Evolutionary conservation across 2,888 invertebrate species (phyloP).

Genomic region (Crepidodera aurea): DNA sequence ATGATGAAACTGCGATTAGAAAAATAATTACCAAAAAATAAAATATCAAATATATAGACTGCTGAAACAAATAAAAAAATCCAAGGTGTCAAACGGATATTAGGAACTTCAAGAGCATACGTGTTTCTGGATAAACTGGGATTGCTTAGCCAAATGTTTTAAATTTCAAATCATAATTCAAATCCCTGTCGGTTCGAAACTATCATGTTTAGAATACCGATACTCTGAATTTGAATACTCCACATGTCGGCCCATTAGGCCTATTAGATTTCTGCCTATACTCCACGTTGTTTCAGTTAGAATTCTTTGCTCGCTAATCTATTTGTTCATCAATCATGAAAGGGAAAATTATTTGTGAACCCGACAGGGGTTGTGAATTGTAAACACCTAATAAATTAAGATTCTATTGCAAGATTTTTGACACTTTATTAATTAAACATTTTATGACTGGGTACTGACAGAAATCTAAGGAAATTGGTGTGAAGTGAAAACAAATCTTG

Average conservation of each 20-base stretch:
- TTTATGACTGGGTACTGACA: not conserved
- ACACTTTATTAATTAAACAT: slow-evolving; percentile 4
- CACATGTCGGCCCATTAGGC: not conserved
- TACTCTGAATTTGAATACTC: too few species aligned
- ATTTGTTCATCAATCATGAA: slow-evolving; percentile 18
- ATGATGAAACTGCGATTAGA: too few species aligned
- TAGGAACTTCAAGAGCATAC: too few species aligned
- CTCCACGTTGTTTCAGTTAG: slow-evolving; percentile 5
- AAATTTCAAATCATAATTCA: too few species aligned
- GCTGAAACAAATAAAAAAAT: too few species aligned
- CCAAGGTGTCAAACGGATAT: too few species aligned
- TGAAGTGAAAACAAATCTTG: not conserved
- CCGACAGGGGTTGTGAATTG: not conserved
- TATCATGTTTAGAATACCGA: too few species aligned
- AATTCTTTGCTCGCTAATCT: slow-evolving; percentile 4
- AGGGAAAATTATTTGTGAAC: slow-evolving; percentile 1
- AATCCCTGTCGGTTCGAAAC: too few species aligned
- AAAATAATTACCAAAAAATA: too few species aligned
- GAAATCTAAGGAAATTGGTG: not conserved
- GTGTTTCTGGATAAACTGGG: too few species aligned
- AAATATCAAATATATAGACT: too few species aligned
- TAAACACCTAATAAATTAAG: slow-evolving; percentile 2
- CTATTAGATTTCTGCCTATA: not conserved
- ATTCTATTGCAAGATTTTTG: slow-evolving; percentile 7
- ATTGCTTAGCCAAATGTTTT: too few species aligned